phyloP scores from a whole-genome alignment of 1,140 invertebrate genomes.

The Tachypleus tridentatus region DNA sequence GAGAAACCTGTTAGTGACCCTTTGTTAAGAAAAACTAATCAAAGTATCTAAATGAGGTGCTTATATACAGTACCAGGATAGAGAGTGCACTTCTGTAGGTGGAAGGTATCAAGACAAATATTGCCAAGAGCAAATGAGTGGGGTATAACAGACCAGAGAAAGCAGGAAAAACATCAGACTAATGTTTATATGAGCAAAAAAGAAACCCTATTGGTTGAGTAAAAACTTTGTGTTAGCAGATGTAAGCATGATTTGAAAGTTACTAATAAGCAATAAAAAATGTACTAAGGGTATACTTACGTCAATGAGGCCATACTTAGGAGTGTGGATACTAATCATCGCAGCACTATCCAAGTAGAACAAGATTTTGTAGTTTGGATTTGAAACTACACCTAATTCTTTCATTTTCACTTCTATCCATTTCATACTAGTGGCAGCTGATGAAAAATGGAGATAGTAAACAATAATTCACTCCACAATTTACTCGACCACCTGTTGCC shows the following conservation, averaged over 20 bases:
- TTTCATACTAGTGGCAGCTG: conserved; percentile 95
- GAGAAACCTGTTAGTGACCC: no score
- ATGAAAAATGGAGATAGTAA: conserved; percentile 54
- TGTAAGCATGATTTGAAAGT: no score
- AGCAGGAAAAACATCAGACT: conserved; percentile 2
- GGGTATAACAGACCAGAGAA: background rate
- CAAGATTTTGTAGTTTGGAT: conserved; percentile 80
- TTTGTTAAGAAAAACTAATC: no score
- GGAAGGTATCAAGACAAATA: no score
- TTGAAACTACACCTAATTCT: conserved; percentile 64
- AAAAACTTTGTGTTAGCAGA: no score
- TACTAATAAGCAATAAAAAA: background rate
- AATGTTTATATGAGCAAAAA: no score
- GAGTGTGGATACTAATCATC: conserved; percentile 86
- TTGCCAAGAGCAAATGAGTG: no score
- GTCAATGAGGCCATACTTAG: conserved; percentile 79
- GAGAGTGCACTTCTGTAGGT: no score
- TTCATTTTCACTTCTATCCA: conserved; percentile 98
- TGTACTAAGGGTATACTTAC: conserved; percentile 38
- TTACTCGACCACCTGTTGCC: background rate
- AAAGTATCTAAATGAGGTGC: no score
- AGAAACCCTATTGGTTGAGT: no score
- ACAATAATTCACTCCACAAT: background rate
- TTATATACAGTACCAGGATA: no score
- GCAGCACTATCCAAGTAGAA: conserved; percentile 82